Evolutionary conservation across 2,888 invertebrate species (phyloP).

Genomic region (Macrosoma leucophasiata): DNA sequence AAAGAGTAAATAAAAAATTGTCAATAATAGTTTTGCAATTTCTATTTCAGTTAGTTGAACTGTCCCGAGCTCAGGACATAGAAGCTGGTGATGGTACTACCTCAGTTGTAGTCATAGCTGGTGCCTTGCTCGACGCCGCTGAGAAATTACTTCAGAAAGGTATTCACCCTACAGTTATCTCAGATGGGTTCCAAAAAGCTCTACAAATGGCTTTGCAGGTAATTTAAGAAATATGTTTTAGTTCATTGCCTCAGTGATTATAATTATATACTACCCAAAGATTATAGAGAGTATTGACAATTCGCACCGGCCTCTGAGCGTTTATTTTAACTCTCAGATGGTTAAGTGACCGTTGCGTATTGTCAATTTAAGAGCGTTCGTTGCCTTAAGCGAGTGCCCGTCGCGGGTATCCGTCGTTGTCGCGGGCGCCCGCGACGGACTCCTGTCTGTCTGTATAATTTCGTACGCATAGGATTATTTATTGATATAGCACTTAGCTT

Average conservation of each 20-base stretch:
- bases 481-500: no score
- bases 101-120: constrained; percentile 97
- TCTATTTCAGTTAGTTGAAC: constrained; percentile 91
- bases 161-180: constrained; percentile 98
- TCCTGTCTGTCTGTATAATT: no score
- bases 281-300: no score
- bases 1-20: not conserved
- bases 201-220: constrained; percentile 82
- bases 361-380: no score
- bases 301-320: no score
- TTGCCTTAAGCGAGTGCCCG: no score
- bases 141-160: constrained; percentile 94
- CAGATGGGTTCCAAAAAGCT: constrained; percentile 96
- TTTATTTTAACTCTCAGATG: no score
- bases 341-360: no score
- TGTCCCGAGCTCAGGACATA: constrained; percentile 98
- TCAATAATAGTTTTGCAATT: constrained; percentile 8
- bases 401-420: no score
- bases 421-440: no score
- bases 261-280: no score
- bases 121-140: constrained; percentile 95
- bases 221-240: constrained; percentile 10
- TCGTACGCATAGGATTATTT: no score
- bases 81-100: constrained; percentile 99
- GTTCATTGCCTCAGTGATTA: constrained; percentile 1